Conservation (phyloP, 2,113 vertebrate species). For the Phoxinus phoxinus region DNA sequence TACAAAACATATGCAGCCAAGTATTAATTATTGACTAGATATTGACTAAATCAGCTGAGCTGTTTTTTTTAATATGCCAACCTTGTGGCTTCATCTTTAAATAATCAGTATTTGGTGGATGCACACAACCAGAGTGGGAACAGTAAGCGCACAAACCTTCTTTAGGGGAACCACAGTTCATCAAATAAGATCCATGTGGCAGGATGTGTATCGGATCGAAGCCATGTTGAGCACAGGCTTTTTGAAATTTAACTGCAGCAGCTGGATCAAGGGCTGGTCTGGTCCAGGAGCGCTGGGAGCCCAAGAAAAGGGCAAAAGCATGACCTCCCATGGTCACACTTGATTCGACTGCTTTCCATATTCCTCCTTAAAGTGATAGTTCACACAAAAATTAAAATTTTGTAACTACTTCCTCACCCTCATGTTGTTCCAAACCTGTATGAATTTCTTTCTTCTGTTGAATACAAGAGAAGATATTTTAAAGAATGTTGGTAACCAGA, state of each 20-base stretch:
- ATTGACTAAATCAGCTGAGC: background rate
- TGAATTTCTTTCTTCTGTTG: no score
- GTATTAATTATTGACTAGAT: background rate
- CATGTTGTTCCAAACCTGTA: no score
- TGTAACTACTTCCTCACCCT: no score
- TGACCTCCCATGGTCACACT: slow-evolving; percentile 70
- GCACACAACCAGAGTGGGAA: background rate
- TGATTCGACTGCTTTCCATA: slow-evolving; percentile 79
- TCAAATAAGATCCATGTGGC: slow-evolving; percentile 81
- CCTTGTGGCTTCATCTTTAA: background rate
- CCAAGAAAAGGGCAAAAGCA: slow-evolving; percentile 78
- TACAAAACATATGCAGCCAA: background rate
- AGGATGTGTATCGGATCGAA: slow-evolving; percentile 74
- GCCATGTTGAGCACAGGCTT: slow-evolving; percentile 63
- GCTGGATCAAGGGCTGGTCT: slow-evolving; percentile 69
- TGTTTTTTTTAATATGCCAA: background rate
- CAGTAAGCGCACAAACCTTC: slow-evolving; percentile 64
- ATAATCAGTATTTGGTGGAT: background rate
- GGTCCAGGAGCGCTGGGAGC: slow-evolving; percentile 79
- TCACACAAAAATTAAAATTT: no score
- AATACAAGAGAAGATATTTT: no score
- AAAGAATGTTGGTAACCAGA: no score
- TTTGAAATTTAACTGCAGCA: slow-evolving; percentile 72
- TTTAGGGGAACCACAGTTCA: slow-evolving; percentile 82
- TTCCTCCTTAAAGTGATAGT: slow-evolving; percentile 69